Conservation (phyloP, 2,113 vertebrate species). For the Piaya cayana region DNA sequence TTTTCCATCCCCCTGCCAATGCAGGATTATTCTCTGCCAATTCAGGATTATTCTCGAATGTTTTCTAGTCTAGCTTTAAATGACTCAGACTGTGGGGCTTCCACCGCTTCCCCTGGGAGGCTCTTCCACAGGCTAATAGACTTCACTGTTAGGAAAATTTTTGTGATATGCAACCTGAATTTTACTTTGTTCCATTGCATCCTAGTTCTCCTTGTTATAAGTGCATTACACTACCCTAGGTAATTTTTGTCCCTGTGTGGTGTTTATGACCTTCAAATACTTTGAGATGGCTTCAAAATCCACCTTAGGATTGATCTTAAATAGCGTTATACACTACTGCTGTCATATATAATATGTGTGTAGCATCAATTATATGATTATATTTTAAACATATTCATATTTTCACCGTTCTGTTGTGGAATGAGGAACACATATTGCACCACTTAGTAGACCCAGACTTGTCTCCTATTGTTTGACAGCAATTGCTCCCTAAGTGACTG, state of each 20-base stretch:
- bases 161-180: constrained; percentile 53
- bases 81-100: constrained; percentile 70
- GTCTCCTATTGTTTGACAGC: constrained; percentile 1
- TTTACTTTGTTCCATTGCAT: constrained; percentile 58
- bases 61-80: constrained; percentile 70
- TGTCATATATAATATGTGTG: not conserved
- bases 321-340: not conserved
- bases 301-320: constrained; percentile 3
- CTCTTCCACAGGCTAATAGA: constrained; percentile 48
- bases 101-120: constrained; percentile 57
- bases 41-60: constrained; percentile 70
- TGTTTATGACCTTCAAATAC: constrained; percentile 68
- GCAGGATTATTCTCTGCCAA: constrained; percentile 57
- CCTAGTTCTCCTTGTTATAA: constrained; percentile 20
- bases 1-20: constrained; percentile 69
- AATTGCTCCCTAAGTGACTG: not conserved
- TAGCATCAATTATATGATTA: constrained; percentile 26
- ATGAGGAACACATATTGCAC: constrained; percentile 7
- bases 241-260: constrained; percentile 36
- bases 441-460: not conserved
- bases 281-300: constrained; percentile 43
- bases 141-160: constrained; percentile 50
- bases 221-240: not conserved
- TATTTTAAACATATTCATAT: constrained; percentile 12
- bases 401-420: not conserved